These are phyloP conservation scores for Herminia tarsipennalis DNA, from an alignment of 2,888 invertebrate species.

Conservation along the genomic window DNA sequence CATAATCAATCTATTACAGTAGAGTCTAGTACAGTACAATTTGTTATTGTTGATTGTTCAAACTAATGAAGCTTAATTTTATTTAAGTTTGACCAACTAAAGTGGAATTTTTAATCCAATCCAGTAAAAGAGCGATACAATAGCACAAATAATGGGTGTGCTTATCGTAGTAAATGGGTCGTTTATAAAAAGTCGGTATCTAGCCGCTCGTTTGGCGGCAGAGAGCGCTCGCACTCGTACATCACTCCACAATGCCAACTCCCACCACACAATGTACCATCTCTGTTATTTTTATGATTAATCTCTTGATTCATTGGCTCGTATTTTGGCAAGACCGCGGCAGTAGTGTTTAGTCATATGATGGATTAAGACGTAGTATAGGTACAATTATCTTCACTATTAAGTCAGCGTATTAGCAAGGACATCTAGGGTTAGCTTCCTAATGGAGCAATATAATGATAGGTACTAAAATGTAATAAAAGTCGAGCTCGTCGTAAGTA, in stretches of 20 bases:
- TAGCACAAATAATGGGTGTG: not conserved
- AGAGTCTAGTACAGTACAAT: too few species aligned
- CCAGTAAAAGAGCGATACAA: not conserved
- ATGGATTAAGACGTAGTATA: conserved; percentile 1
- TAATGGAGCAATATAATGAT: too few species aligned
- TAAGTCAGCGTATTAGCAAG: too few species aligned
- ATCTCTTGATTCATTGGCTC: conserved; percentile 25
- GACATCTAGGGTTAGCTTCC: too few species aligned
- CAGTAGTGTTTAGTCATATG: not conserved
- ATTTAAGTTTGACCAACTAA: too few species aligned
- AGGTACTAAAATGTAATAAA: too few species aligned
- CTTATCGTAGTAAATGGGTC: not conserved
- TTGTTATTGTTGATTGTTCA: too few species aligned
- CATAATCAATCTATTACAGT: too few species aligned
- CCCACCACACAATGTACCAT: conserved; percentile 3
- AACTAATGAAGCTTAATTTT: too few species aligned
- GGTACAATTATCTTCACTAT: too few species aligned
- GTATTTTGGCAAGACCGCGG: not conserved
- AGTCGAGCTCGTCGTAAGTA: too few species aligned
- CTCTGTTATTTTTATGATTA: conserved; percentile 31
- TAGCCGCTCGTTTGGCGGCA: not conserved
- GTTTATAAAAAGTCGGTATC: not conserved
- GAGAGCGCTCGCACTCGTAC: conserved; percentile 23
- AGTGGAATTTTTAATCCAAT: not conserved
- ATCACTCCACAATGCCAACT: conserved; percentile 26